Evolutionary conservation across 2,113 vertebrate genomes (phyloP), one percentile per base, ranked within the genome.

Genomic region (Corydoras maculifer): DNA sequence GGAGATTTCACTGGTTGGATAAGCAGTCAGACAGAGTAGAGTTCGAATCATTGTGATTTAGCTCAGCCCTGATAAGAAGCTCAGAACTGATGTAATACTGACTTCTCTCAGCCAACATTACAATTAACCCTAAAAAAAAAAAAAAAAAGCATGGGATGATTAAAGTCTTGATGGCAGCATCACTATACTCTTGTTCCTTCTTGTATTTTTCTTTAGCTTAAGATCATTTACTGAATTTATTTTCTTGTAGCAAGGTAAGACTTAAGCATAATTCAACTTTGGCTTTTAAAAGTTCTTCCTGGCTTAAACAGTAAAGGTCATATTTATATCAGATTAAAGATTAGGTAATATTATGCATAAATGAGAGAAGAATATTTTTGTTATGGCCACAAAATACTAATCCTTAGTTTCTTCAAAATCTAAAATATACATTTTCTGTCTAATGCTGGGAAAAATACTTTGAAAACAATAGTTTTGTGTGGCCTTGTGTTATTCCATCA

Each of bases 11-110:
- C 5, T 67, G 30, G 50, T 62, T 66, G 15, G 62, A 74, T 59
- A 49, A 62, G 13, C 70, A 67, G 29, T 35, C 60, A 70, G 67
- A 70, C 62, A 29, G 18, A 15, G 18, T 29, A 58, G 53, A 58
- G 64, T 29, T 69, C 64, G 57, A 66, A 74, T 53, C 51, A 73
- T 31, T 29, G 12, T 67, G 32, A 55, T 62, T 13, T 65, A 70
- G 49, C 31, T 35, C 55, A 43, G 58, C 67, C 29, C 58, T 18
- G 35, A 43, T 43, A 43, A 43, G 35, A 11, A 66, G 58, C 31
- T 15, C 50, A 58, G 58, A 5, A 13, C 57, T 14, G 15, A 18
- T 60, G 30, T 29, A 35, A 73, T 49, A 59, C 12, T 25, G 50
- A 3, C 14, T 58, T 57, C 30, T 58, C 65, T 43, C 10, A 68